Conservation (phyloP, 2,888 invertebrate genomes). For the Aproaerema taeniolella region DNA sequence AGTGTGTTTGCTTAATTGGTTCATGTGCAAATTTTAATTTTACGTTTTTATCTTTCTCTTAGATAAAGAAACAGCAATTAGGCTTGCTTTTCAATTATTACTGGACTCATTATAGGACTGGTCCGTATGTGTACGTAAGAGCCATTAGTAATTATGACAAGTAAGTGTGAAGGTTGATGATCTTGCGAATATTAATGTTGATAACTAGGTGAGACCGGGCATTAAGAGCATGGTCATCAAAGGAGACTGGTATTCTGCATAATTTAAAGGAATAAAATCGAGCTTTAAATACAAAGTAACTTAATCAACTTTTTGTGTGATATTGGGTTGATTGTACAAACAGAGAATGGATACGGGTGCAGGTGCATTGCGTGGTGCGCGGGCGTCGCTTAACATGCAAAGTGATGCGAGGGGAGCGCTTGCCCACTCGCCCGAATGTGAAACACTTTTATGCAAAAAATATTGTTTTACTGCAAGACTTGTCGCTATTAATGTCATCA, state of each 20-base stretch:
- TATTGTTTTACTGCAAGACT: constrained; percentile 45
- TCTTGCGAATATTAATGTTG: constrained; percentile 4
- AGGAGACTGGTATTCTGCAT: not conserved
- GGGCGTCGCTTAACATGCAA: constrained; percentile 42
- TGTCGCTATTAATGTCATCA: constrained; percentile 64
- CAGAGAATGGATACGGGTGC: not conserved
- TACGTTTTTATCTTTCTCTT: constrained; percentile 33
- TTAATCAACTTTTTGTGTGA: constrained; percentile 16
- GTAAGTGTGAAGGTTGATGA: constrained; percentile 9
- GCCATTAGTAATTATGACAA: constrained; percentile 10
- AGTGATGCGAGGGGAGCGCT: constrained; percentile 37
- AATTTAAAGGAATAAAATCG: constrained; percentile 7
- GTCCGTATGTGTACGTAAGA: too few relatives aligned
- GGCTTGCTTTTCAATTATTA: constrained; percentile 45
- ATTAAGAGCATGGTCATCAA: not conserved
- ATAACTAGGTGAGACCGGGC: not conserved
- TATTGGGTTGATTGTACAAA: constrained; percentile 26
- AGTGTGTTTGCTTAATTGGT: constrained; percentile 58
- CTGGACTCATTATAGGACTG: constrained; percentile 19
- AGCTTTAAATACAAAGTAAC: constrained; percentile 3
- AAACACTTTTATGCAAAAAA: constrained; percentile 57
- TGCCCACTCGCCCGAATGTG: constrained; percentile 36
- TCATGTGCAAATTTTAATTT: constrained; percentile 45
- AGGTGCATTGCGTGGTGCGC: constrained; percentile 32
- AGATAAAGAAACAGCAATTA: constrained; percentile 29